A percentile compares a stretch with the other conserved stretches of the same genome.
Conservation (phyloP, 2,113 vertebrate genomes). For the Alces alces region DNA sequence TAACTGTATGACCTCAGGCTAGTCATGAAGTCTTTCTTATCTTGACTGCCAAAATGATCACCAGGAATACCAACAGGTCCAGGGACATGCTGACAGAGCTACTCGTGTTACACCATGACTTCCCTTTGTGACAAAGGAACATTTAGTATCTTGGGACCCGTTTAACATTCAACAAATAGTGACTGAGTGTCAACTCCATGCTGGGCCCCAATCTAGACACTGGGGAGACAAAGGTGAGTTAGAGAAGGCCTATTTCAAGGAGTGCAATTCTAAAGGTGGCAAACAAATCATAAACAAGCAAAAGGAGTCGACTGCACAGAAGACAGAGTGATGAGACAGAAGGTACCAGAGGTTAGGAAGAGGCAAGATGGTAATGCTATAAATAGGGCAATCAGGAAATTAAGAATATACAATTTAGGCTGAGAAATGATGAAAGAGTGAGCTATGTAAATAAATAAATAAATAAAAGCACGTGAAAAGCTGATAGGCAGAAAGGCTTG, state of each 20-base stretch:
- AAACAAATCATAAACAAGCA: neutral
- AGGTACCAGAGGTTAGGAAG: neutral
- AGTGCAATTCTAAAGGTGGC: neutral
- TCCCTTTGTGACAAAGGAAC: neutral
- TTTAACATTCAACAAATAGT: neutral
- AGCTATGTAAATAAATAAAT: neutral
- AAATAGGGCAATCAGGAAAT: neutral
- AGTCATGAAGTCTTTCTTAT: neutral
- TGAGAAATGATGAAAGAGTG: neutral
- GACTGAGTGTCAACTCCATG: neutral
- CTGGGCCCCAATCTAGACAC: neutral
- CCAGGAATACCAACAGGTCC: neutral
- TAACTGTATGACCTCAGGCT: neutral
- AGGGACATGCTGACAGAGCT: neutral
- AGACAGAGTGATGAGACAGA: neutral
- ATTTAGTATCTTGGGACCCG: neutral
- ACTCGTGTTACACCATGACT: neutral
- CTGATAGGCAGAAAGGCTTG: neutral
- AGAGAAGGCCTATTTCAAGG: neutral
- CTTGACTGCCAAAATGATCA: neutral
- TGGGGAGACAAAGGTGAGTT: neutral
- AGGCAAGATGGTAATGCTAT: neutral
- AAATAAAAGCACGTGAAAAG: neutral
- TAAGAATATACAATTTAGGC: neutral
- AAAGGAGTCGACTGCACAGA: neutral